Conservation (phyloP, 2,888 invertebrate species). For the Pycnomerus fuliginosus region DNA sequence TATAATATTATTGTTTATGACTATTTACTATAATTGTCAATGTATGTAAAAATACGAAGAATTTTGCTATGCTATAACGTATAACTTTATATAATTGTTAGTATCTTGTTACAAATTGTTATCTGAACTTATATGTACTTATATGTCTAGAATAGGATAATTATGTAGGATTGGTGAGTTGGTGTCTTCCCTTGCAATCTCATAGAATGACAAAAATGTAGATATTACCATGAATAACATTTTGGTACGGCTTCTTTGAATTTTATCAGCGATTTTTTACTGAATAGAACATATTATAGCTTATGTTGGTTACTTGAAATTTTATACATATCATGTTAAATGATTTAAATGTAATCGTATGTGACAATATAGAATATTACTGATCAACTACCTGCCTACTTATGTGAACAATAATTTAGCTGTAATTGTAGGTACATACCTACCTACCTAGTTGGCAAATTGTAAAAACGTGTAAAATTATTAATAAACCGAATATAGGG, state of each 20-base stretch:
- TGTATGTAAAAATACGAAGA: constrained; percentile 18
- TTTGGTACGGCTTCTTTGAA: constrained; percentile 4
- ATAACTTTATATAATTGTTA: constrained; percentile 24
- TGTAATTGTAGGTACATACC: constrained; percentile 21
- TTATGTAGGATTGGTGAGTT: no score
- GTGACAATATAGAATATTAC: constrained; percentile 17
- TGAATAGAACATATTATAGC: no score
- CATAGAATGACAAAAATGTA: no score
- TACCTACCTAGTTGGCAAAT: constrained; percentile 26
- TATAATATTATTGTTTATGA: constrained; percentile 26
- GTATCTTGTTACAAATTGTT: constrained; percentile 25
- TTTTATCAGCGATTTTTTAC: no score
- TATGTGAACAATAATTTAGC: constrained; percentile 23
- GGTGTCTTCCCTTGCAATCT: no score
- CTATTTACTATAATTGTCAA: constrained; percentile 31
- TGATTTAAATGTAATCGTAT: constrained; percentile 18
- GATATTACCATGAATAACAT: constrained; percentile 4
- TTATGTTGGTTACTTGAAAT: constrained; percentile 15
- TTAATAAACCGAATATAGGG: constrained; percentile 26
- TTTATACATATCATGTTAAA: constrained; percentile 32
- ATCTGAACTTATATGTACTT: constrained; percentile 1
- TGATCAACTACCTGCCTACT: no score
- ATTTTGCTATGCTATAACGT: constrained; percentile 14
- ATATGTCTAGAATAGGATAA: no score
- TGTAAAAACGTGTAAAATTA: constrained; percentile 31